phyloP scores from a whole-genome alignment of 2,113 vertebrate species.

The Sakesphorus luctuosus region DNA sequence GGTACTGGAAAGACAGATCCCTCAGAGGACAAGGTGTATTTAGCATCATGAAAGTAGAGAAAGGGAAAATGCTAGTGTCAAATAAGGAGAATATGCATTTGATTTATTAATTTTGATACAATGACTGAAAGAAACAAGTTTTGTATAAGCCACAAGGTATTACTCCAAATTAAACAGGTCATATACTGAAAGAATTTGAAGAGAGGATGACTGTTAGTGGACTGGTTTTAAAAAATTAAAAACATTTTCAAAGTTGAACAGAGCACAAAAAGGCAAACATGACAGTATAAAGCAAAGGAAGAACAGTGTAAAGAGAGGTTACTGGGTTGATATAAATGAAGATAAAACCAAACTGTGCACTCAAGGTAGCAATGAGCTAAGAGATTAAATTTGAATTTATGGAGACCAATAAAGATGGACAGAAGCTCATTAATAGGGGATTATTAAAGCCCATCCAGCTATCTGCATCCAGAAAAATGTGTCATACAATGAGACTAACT shows the following conservation, averaged over 20 bases:
- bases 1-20: not conserved
- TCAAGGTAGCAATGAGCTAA: constrained; percentile 3
- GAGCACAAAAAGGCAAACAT: not conserved
- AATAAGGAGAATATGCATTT: not conserved
- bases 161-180: not conserved
- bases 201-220: not conserved
- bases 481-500: not conserved
- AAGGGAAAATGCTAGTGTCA: not conserved
- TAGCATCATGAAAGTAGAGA: not conserved
- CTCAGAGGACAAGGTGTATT: not conserved
- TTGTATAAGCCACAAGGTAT: not conserved
- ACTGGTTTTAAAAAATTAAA: not conserved
- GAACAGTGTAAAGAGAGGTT: not conserved
- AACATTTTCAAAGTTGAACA: not conserved
- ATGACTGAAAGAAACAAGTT: not conserved
- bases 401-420: not conserved
- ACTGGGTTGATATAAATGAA: not conserved
- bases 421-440: not conserved
- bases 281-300: not conserved
- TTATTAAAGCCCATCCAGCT: not conserved
- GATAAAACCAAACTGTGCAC: not conserved
- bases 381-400: constrained; percentile 19
- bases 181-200: not conserved
- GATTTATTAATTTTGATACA: not conserved
- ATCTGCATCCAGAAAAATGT: not conserved